Evolutionary conservation across 1,140 invertebrate genomes (phyloP).

Genomic region (Thaumatotibia leucotreta): DNA sequence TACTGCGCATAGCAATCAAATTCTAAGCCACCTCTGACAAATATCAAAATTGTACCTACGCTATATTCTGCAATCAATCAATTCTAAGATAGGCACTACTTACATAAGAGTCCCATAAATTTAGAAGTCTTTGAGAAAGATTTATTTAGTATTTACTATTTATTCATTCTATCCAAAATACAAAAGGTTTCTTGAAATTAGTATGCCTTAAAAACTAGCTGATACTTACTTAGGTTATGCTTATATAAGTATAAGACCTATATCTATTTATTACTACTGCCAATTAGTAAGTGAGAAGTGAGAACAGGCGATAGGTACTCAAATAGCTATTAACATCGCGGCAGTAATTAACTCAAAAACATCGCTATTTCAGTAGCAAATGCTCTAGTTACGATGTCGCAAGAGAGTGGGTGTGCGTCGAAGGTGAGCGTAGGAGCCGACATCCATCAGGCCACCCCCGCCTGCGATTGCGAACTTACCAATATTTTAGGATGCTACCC

Average conservation of each 20-base stretch:
- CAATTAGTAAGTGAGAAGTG: too few relatives aligned
- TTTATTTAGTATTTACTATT: not conserved
- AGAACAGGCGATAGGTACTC: conserved; percentile 16
- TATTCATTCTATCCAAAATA: not conserved
- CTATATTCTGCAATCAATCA: not conserved
- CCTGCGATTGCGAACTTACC: conserved; percentile 36
- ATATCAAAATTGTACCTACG: not conserved
- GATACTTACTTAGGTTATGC: not conserved
- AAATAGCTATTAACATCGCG: conserved; percentile 41
- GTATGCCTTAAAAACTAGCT: not conserved
- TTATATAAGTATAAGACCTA: too few relatives aligned
- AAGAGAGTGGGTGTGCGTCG: conserved; percentile 60
- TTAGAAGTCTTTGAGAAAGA: not conserved
- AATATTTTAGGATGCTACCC: conserved; percentile 26
- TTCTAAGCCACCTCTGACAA: not conserved
- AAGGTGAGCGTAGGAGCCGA: conserved; percentile 61
- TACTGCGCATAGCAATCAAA: not conserved
- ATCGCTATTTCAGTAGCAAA: conserved; percentile 53
- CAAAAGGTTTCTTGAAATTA: not conserved
- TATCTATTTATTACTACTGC: not conserved
- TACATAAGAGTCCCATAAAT: not conserved
- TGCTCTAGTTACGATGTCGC: conserved; percentile 69
- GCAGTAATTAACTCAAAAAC: conserved; percentile 57
- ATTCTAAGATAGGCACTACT: too few relatives aligned
- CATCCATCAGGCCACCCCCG: conserved; percentile 59